Evolutionary conservation across 2,888 invertebrate genomes (phyloP), one percentile per base, ranked within the genome.

Genomic region (Hofmannophila pseudospretella): DNA sequence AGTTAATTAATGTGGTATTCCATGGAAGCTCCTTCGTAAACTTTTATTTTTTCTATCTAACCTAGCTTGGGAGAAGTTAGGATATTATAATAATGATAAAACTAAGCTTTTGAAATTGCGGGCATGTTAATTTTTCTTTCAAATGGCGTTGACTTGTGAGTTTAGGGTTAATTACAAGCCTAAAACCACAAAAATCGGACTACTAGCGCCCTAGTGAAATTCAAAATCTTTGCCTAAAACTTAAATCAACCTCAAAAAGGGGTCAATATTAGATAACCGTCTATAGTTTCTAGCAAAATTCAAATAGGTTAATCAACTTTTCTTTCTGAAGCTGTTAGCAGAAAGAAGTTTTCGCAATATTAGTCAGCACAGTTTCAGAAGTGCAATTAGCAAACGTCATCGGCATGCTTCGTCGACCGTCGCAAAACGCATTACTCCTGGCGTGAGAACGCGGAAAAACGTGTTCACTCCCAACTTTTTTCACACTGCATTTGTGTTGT

Each of bases 351-450:
- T n/a, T 16, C 5, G 3, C 16, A 16, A 16, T 16, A 4, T 16
- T 16, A 16, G 16, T 5, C 16, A 16, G 5, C 16, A 16, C 16
- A 16, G 16, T 16, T 16, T 16, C 3, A 8, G 11, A 28, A 5
- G 12, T 12, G 13, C 7, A 28, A 7, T 12, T 13, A 28, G 12
- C 28, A 49, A 45, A 47, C 34, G 49, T 49, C 49, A 42, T 45
- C 45, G 41, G 38, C 46, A 39, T 43, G 41, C 44, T 32, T 29
- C 35, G 27, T 38, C 38, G 31, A 39, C 40, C 47, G 36, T 37
- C 39, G 44, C 45, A 42, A 45, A 47, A 42, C 40, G 44, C 42
- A 45, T 45, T 49, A 36, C 38, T 44, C 34, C 41, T 38, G 22
- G 26, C 22, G 32, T 32, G 30, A 41, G 28, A 39, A 29, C 32